phyloP scores from a whole-genome alignment of 37 sponge, comb jelly and placozoan genomes.

The Halichondria panicea region DNA sequence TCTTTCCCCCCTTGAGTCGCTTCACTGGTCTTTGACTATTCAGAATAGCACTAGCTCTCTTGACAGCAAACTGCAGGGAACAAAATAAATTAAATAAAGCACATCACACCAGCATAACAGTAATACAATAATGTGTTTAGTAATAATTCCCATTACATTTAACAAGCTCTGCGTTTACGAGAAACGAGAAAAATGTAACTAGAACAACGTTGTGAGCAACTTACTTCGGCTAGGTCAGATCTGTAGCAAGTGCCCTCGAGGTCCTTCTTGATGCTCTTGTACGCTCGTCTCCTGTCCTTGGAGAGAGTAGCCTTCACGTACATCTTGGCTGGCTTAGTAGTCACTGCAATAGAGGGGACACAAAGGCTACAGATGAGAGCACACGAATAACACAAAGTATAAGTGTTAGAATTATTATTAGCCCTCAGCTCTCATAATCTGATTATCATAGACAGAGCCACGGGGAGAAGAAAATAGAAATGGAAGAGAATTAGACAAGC shows the following conservation, averaged over 20 bases:
- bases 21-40: constrained; percentile 56
- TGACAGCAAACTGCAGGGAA: constrained; percentile 53
- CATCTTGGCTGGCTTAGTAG: constrained; percentile 30
- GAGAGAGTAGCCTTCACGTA: constrained; percentile 12
- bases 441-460: constrained; percentile 40
- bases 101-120: too few relatives aligned
- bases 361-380: neutral
- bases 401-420: too few relatives aligned
- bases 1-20: constrained; percentile 23
- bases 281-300: constrained; percentile 47
- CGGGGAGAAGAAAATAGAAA: constrained; percentile 11
- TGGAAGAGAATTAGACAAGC: neutral
- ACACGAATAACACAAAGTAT: too few relatives aligned
- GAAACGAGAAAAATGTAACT: neutral
- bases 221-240: constrained; percentile 65
- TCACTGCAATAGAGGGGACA: neutral
- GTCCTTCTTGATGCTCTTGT: constrained; percentile 47
- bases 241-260: constrained; percentile 64
- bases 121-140: too few relatives aligned
- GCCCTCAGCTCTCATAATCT: constrained; percentile 86
- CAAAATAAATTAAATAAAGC: neutral
- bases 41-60: constrained; percentile 69
- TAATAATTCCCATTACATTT: too few relatives aligned
- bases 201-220: too few relatives aligned
- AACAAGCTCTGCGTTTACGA: too few relatives aligned